These are phyloP conservation scores for Lithophane ornitopus DNA, from an alignment of 2,888 invertebrate species.

Conservation along the genomic window DNA sequence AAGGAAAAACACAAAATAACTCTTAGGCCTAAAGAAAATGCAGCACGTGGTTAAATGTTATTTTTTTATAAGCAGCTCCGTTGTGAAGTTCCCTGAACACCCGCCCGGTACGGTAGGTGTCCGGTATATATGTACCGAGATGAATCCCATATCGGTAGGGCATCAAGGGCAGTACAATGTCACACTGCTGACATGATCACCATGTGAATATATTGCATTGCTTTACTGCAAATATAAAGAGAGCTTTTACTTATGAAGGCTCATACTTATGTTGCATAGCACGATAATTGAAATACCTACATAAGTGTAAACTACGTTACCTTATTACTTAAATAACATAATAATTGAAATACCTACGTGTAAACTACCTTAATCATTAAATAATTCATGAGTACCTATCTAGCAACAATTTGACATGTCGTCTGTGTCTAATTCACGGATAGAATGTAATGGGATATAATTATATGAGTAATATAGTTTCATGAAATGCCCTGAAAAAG, in stretches of 20 bases:
- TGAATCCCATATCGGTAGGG: too few relatives aligned
- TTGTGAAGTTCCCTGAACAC: neutral
- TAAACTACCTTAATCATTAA: neutral
- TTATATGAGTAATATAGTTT: neutral
- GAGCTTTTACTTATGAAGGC: neutral
- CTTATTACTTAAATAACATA: neutral
- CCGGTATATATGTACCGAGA: neutral
- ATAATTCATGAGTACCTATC: too few relatives aligned
- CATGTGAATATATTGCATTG: neutral
- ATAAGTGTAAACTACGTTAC: neutral
- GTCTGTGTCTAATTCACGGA: neutral
- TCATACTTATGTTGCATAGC: too few relatives aligned
- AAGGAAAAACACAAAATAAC: neutral
- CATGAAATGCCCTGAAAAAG: neutral
- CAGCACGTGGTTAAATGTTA: neutral
- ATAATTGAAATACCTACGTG: neutral
- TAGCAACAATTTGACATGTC: neutral
- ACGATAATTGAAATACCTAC: too few relatives aligned
- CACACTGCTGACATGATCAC: neutral
- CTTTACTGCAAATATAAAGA: neutral
- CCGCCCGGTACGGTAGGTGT: too few relatives aligned
- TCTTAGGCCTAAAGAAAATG: neutral
- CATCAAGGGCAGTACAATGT: neutral
- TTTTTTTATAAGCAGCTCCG: neutral
- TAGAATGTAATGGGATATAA: neutral